These are phyloP conservation scores for Anguilla marmorata DNA, from an alignment of 2,797 vertebrate species.

Conservation along the genomic window DNA sequence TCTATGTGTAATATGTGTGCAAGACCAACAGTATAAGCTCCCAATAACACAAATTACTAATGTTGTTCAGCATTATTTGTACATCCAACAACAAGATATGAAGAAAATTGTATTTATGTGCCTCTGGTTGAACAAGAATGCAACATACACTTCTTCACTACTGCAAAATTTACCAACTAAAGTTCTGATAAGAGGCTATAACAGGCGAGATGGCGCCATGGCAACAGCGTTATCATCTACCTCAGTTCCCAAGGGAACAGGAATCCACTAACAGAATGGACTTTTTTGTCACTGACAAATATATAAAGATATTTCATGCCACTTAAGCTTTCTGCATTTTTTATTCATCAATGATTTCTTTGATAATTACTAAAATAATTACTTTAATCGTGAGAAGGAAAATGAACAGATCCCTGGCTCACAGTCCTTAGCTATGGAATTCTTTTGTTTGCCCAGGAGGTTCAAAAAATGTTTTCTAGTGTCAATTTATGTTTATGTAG, in stretches of 20 bases:
- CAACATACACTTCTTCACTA: background rate
- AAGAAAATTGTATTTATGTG: slow-evolving; percentile 4
- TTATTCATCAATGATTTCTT: background rate
- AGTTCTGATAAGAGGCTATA: background rate
- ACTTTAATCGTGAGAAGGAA: background rate
- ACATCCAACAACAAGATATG: background rate
- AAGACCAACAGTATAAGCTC: background rate
- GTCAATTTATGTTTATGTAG: slow-evolving; percentile 10
- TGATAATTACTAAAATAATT: slow-evolving; percentile 19
- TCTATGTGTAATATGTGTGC: background rate
- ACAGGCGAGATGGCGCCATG: slow-evolving; percentile 20
- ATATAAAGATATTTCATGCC: background rate
- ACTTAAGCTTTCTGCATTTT: background rate
- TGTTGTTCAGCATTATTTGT: background rate
- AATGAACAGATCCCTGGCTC: slow-evolving; percentile 9
- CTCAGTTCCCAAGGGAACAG: slow-evolving; percentile 3
- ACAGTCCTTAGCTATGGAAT: background rate
- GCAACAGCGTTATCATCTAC: slow-evolving; percentile 24
- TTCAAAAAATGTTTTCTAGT: slow-evolving; percentile 26
- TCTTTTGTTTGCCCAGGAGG: slow-evolving; percentile 20
- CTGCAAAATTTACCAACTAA: background rate
- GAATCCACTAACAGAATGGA: slow-evolving; percentile 19
- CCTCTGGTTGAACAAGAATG: background rate
- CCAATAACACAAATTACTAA: background rate
- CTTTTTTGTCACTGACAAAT: slow-evolving; percentile 5